Conservation (phyloP, 2,113 vertebrate genomes). For the Tyrannus savana region DNA sequence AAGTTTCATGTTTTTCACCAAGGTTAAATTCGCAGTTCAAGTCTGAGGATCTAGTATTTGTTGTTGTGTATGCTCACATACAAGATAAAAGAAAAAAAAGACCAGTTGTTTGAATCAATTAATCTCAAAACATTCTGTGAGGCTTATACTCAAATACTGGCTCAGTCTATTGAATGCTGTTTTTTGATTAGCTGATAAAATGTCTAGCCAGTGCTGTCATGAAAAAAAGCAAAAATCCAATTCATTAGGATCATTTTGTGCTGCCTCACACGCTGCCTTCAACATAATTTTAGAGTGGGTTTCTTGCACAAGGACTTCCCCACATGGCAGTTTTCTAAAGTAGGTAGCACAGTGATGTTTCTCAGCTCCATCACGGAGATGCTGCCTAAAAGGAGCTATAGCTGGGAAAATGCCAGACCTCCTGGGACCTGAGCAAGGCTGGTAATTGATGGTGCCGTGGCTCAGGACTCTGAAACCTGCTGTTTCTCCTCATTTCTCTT, state of each 20-base stretch:
- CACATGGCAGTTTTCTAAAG: not conserved
- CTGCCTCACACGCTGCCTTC: not conserved
- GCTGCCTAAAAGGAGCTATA: not conserved
- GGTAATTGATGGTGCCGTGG: not conserved
- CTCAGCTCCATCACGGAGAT: not conserved
- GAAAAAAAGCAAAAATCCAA: not conserved
- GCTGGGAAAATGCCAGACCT: not conserved
- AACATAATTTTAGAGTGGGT: not conserved
- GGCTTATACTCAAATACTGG: not conserved
- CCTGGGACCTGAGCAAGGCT: not conserved
- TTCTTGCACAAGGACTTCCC: not conserved
- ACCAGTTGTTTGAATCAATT: not conserved
- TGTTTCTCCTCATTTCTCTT: not conserved
- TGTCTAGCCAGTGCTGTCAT: not conserved
- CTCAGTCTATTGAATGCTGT: not conserved
- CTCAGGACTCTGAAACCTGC: not conserved
- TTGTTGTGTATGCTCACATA: not conserved
- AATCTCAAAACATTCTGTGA: not conserved
- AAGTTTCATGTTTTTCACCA: not conserved
- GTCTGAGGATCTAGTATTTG: not conserved
- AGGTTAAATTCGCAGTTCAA: not conserved
- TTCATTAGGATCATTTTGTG: not conserved
- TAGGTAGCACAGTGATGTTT: not conserved
- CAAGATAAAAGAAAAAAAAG: not conserved
- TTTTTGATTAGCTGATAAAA: not conserved